These are phyloP conservation scores for Caenorhabditis brenneri DNA, from an alignment of 1,140 invertebrate genomes.

Conservation along the genomic window DNA sequence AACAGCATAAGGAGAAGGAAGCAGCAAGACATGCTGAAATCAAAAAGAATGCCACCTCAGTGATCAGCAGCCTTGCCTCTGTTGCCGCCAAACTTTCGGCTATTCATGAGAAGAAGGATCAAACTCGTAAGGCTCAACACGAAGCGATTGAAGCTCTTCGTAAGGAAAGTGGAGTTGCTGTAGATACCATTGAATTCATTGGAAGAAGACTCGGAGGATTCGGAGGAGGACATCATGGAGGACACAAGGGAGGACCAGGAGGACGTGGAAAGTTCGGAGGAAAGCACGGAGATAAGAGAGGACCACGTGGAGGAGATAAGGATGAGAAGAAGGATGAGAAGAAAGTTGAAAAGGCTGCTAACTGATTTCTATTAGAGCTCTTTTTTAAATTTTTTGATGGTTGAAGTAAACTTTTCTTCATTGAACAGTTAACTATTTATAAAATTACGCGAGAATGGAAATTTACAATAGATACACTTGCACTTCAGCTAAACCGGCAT, in stretches of 20 bases:
- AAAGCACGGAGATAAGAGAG: neutral
- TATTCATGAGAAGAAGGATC: slow-evolving; percentile 8
- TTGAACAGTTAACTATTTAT: too few relatives aligned
- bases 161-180: neutral
- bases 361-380: too few relatives aligned
- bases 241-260: neutral
- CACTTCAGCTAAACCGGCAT: too few relatives aligned
- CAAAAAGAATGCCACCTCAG: neutral
- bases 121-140: neutral
- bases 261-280: neutral
- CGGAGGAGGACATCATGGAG: neutral
- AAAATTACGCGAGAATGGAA: too few relatives aligned
- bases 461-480: too few relatives aligned
- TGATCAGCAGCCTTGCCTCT: neutral
- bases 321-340: neutral
- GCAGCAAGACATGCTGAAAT: neutral
- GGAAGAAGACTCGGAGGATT: neutral
- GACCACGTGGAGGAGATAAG: neutral
- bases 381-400: too few relatives aligned
- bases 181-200: neutral
- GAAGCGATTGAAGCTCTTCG: neutral
- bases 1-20: neutral
- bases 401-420: too few relatives aligned
- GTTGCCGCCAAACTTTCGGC: neutral
- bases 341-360: too few relatives aligned